A percentile compares a stretch with the other conserved stretches of the same genome.
Conservation (phyloP, 1,140 invertebrate species). For the Brachionus rubens region DNA sequence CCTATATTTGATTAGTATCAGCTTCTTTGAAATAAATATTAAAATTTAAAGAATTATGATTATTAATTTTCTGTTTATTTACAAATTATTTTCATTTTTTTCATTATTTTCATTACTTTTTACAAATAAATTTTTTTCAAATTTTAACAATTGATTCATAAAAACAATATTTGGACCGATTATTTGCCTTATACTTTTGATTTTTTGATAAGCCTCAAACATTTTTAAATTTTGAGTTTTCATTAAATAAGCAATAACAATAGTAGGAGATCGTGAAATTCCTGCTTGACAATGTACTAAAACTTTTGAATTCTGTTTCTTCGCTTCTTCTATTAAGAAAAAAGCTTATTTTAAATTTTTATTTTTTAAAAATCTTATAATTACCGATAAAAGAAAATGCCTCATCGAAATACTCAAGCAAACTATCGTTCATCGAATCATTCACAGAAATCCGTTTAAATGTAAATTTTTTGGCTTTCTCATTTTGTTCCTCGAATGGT, state of each 20-base stretch:
- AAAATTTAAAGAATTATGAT: no score
- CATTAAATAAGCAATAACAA: slow-evolving; percentile 57
- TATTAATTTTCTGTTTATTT: no score
- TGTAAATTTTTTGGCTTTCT: not conserved
- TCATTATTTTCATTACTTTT: slow-evolving; percentile 4
- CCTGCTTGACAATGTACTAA: slow-evolving; percentile 58
- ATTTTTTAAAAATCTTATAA: not conserved
- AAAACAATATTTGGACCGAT: slow-evolving; percentile 29
- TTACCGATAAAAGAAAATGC: slow-evolving; percentile 39
- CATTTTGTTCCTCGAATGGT: slow-evolving; percentile 23
- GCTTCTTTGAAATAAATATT: no score
- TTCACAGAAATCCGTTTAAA: slow-evolving; percentile 28
- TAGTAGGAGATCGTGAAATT: slow-evolving; percentile 54
- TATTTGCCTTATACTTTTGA: not conserved
- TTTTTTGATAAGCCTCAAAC: slow-evolving; percentile 40
- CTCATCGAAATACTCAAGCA: slow-evolving; percentile 15
- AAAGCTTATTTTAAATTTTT: not conserved
- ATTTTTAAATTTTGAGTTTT: slow-evolving; percentile 32
- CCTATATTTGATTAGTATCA: no score
- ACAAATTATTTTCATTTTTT: no score
- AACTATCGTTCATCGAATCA: not conserved
- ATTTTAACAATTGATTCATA: slow-evolving; percentile 28
- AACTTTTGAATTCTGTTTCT: slow-evolving; percentile 49
- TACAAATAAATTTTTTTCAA: slow-evolving; percentile 13
- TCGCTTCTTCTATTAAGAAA: not conserved